Evolutionary conservation across 1,140 invertebrate genomes (phyloP).

Genomic region (Leguminivora glycinivorella): DNA sequence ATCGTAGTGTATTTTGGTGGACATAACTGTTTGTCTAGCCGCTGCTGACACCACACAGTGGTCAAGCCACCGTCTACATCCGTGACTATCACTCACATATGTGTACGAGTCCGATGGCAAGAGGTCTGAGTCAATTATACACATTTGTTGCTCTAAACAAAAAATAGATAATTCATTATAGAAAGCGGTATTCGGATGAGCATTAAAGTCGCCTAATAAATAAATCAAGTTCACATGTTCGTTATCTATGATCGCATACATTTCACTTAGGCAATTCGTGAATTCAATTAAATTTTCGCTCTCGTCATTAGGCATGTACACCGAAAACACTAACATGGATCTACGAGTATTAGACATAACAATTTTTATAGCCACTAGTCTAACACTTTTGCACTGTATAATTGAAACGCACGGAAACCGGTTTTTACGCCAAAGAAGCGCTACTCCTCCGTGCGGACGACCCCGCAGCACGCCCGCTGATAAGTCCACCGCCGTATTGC

Average conservation of each 20-base stretch:
- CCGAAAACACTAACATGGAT: too few species aligned
- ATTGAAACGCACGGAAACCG: background rate
- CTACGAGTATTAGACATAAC: background rate
- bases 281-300: too few species aligned
- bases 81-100: background rate
- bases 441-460: background rate
- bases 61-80: background rate
- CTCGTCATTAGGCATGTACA: too few species aligned
- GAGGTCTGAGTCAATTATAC: too few species aligned
- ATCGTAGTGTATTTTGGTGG: background rate
- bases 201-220: too few species aligned
- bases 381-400: background rate
- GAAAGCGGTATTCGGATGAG: too few species aligned
- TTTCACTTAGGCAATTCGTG: too few species aligned
- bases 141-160: too few species aligned
- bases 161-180: too few species aligned
- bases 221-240: too few species aligned
- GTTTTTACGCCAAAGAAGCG: background rate
- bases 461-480: background rate
- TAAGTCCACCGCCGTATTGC: background rate
- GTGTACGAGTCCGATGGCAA: background rate
- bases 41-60: background rate
- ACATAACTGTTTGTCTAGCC: background rate
- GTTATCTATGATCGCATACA: too few species aligned
- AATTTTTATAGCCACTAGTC: background rate